These are phyloP conservation scores for Tragulus kanchil DNA, from an alignment of 2,113 vertebrate genomes.

Conservation along the genomic window DNA sequence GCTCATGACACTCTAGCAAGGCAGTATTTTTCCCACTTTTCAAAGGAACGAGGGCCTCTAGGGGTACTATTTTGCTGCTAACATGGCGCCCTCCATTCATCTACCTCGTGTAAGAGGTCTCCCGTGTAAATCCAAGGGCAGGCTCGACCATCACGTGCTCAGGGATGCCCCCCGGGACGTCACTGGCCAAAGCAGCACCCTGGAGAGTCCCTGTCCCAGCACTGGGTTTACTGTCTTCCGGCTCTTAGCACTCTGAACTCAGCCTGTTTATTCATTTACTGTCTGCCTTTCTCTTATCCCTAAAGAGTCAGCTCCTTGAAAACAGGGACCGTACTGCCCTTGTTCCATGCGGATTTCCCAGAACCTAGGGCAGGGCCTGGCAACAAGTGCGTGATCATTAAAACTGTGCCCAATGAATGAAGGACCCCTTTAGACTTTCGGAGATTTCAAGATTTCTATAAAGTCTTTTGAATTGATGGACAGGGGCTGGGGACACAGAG, in stretches of 20 bases:
- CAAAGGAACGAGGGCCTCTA: neutral
- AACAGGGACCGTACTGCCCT: too few relatives aligned
- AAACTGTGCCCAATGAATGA: neutral
- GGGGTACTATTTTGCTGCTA: neutral
- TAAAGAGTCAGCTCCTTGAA: neutral
- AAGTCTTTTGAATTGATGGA: too few relatives aligned
- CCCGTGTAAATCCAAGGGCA: too few relatives aligned
- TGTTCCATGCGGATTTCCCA: neutral
- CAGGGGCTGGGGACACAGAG: neutral
- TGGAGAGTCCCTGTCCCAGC: neutral
- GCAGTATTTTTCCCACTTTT: neutral
- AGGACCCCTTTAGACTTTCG: neutral
- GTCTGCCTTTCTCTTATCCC: neutral
- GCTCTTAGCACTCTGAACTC: neutral
- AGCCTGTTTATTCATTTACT: neutral
- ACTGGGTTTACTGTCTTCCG: neutral
- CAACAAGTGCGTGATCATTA: neutral
- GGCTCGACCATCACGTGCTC: neutral
- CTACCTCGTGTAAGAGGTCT: too few relatives aligned
- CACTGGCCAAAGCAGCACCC: neutral
- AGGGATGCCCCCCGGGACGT: neutral
- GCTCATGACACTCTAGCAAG: neutral
- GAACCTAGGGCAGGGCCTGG: neutral
- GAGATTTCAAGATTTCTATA: neutral
- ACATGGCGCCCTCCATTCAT: neutral